A percentile compares a stretch with the other conserved stretches of the same genome.
phyloP scores from a whole-genome alignment of 1,140 invertebrate genomes.

The Drosophila rhopaloa region DNA sequence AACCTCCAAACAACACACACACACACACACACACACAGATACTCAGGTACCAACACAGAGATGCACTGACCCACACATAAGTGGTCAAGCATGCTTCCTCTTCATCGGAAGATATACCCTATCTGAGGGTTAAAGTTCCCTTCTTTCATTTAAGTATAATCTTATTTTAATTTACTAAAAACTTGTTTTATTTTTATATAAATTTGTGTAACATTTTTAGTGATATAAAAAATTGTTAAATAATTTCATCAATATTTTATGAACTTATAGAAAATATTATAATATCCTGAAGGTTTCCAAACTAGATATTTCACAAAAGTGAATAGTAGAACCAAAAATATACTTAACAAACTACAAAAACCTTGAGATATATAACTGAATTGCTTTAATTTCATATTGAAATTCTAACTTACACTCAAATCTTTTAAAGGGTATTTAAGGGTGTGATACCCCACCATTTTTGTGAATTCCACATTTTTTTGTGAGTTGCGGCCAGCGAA shows the following conservation, averaged over 20 bases:
- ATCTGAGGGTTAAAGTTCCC: too few relatives aligned
- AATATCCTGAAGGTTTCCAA: too few relatives aligned
- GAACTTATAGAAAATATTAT: too few relatives aligned
- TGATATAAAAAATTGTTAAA: too few relatives aligned
- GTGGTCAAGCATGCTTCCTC: constrained; percentile 12
- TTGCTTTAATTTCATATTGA: background rate
- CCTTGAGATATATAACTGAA: background rate
- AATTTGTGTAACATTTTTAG: too few relatives aligned
- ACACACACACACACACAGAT: constrained; percentile 23
- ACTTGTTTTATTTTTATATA: too few relatives aligned
- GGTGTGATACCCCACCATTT: background rate
- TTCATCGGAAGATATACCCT: background rate
- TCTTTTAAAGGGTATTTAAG: background rate
- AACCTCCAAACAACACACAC: constrained; percentile 15
- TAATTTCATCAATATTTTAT: too few relatives aligned
- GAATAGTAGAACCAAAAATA: too few relatives aligned
- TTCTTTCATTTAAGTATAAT: too few relatives aligned
- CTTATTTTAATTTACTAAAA: too few relatives aligned
- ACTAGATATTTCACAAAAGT: too few relatives aligned
- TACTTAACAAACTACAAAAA: too few relatives aligned
- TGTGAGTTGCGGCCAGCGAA: constrained; percentile 30
- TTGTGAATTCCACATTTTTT: constrained; percentile 29
- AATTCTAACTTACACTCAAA: background rate
- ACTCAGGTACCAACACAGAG: constrained; percentile 1
- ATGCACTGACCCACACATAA: constrained; percentile 27